Evolutionary conservation across 2,113 vertebrate species (phyloP).

Genomic region (Stegostoma tigrinum): DNA sequence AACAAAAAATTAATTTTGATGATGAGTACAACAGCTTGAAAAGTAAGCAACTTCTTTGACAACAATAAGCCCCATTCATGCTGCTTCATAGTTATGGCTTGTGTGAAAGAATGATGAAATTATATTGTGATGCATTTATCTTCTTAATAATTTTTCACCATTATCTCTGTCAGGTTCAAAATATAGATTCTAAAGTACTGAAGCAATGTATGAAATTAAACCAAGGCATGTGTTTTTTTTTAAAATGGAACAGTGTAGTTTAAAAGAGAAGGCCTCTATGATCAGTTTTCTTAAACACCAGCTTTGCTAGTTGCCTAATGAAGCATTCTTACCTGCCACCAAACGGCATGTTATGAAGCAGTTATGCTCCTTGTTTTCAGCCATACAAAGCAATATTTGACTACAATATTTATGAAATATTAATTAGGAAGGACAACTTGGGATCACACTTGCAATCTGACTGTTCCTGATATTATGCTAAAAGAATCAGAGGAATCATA

Average conservation of each 20-base stretch:
- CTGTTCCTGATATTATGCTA: background rate
- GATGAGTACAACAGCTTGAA: background rate
- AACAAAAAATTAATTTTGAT: background rate
- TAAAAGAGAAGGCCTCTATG: background rate
- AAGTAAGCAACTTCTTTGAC: background rate
- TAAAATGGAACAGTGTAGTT: background rate
- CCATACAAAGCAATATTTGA: background rate
- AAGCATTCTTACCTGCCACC: background rate
- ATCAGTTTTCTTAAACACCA: background rate
- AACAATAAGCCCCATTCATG: conserved; percentile 13
- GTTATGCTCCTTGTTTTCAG: background rate
- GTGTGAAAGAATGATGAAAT: background rate
- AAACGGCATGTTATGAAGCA: background rate
- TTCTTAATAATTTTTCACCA: background rate
- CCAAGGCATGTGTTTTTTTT: background rate
- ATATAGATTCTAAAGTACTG: background rate
- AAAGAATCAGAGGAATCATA: too few species aligned
- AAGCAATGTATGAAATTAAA: conserved; percentile 1
- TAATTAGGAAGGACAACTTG: background rate
- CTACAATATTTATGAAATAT: background rate
- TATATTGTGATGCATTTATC: conserved; percentile 23
- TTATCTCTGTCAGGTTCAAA: background rate
- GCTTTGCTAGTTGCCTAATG: conserved; percentile 1
- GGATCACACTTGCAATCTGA: background rate
- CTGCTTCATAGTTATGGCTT: background rate